Evolutionary conservation across 2,888 invertebrate genomes (phyloP), one percentile per base, ranked within the genome.

Genomic region (Branchellion lobata): DNA sequence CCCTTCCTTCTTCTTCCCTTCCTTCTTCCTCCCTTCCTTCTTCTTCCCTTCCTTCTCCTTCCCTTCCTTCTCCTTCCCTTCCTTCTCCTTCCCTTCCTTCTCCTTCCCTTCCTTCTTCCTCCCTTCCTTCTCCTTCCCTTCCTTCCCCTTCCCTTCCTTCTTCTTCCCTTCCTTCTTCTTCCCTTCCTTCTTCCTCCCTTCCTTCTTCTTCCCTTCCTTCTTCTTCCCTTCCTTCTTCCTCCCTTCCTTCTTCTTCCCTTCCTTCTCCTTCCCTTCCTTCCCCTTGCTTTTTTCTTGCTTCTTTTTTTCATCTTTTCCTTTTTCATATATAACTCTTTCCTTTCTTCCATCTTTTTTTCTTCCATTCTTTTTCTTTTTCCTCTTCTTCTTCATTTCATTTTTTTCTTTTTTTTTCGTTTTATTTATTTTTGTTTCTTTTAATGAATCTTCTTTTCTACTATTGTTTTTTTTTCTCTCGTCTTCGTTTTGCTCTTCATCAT

Each of bases 301-400:
- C n/a, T n/a, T n/a, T 72, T 72, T 72, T 68, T 33, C 1, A 33
- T 68, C 68, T 68, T 68, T n/a, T n/a, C n/a, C n/a, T n/a, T n/a
- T n/a, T n/a, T n/a, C n/a, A n/a, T n/a, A n/a, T n/a, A n/a, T n/a
- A n/a, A n/a, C n/a, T n/a, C n/a, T n/a, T n/a, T n/a, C n/a, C 21
- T 27, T 34, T 0, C 65, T 34, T 33, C 31, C 36, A 14, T 61
- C 61, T n/a, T n/a, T n/a, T n/a, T n/a, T n/a, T n/a, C n/a, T n/a
- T n/a, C n/a, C n/a, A n/a, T n/a, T n/a, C n/a, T n/a, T n/a, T n/a
- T n/a, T n/a, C n/a, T n/a, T n/a, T n/a, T n/a, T n/a, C n/a, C n/a
- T n/a, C n/a, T n/a, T n/a, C n/a, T n/a, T n/a, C n/a, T n/a, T n/a
- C n/a, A n/a, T n/a, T n/a, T n/a, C n/a, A n/a, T n/a, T n/a, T n/a